Base-by-base conservation (phyloP, 2,113 vertebrate genomes). In the Hemibagrus wyckioides region DNA sequence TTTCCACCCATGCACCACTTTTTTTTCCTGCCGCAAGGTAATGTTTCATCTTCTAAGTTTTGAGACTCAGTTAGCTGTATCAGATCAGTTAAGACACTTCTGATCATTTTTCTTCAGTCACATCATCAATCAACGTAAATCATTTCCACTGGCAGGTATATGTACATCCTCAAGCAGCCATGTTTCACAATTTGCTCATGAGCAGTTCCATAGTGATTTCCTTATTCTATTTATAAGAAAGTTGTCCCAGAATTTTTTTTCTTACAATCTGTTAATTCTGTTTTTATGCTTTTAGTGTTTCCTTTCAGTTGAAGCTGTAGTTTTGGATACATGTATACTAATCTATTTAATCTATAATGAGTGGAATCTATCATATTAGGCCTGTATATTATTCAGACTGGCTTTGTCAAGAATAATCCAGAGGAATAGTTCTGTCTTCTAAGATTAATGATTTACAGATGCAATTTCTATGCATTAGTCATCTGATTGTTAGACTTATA, bases 41-140 rank as follows among this genome's bases (percentile, higher is more conserved):
- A 28, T 81, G 54, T 59, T 80, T 80, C 9, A 56, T 56, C 52
- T 19, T 36, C 9, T 76, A 80, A 56, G n/a, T 56, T 81, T 59
- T 81, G 10, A 59, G 21, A 15, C 21, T 81, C 33, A 8, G 33
- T 80, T 33, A 33, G 19, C 52, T 41, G 54, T 33, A 81, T 81
- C 50, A 50, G 50, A 56, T 56, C n/a, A 80, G 77, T 80, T 36
- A 56, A 33, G 19, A 54, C 50, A 80, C 77, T 80, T 33, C 17
- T 30, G 28, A 79, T 30, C 73, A 76, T 76, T 76, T 56, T 80
- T 56, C 30, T 80, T 30, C 50, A 81, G 79, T 41, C 79, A 81
- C 21, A 81, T 59, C 33, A 81, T 81, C 54, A 81, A 81, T 81
- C 54, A 59, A 41, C 15, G 23, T 39, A 39, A 59, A 39, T 28